phyloP scores from a whole-genome alignment of 2,797 vertebrate genomes.

The Pangasius larnaudii region DNA sequence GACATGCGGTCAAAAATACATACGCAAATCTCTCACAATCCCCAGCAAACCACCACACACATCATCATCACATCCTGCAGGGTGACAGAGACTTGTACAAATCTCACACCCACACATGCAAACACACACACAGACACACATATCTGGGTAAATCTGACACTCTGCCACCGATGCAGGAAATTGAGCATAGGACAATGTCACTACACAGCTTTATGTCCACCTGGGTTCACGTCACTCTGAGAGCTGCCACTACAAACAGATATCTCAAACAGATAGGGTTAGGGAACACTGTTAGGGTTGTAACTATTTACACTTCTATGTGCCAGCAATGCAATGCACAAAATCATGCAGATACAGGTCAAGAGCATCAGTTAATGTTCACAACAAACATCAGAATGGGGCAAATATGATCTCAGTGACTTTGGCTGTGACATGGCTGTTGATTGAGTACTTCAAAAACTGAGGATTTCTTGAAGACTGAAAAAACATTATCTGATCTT shows the following conservation, averaged over 20 bases:
- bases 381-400: neutral
- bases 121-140: neutral
- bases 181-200: slow-evolving; percentile 25
- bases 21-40: slow-evolving; percentile 11
- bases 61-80: neutral
- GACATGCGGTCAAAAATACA: slow-evolving; percentile 7
- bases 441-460: neutral
- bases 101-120: neutral
- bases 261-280: neutral
- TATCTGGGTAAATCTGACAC: neutral
- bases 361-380: neutral
- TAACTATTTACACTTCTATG: neutral
- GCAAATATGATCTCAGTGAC: neutral
- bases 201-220: neutral
- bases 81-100: neutral
- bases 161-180: slow-evolving; percentile 38
- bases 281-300: neutral
- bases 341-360: neutral
- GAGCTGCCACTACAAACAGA: too few relatives aligned
- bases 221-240: neutral
- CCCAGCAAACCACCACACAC: neutral
- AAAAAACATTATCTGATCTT: neutral
- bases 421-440: neutral
- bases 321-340: neutral
- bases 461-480: neutral